A percentile compares a stretch with the other conserved stretches of the same genome.
phyloP scores from a whole-genome alignment of 2,797 vertebrate genomes.

The Thunnus albacares region DNA sequence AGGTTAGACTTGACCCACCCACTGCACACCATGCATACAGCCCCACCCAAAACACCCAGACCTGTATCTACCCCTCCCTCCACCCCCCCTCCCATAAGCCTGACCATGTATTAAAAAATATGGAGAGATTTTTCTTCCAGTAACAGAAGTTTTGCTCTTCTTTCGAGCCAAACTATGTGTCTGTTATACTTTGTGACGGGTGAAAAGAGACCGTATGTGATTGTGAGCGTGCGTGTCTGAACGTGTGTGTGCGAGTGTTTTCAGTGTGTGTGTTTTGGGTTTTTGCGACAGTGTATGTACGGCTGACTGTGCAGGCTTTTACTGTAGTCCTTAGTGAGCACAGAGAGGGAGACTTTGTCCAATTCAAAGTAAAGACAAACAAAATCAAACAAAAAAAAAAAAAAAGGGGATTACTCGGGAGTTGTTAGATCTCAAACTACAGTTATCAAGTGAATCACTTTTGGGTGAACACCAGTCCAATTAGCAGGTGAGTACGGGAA shows the following conservation, averaged over 20 bases:
- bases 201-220: background rate
- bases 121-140: background rate
- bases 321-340: slow-evolving; percentile 83
- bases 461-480: slow-evolving; percentile 31
- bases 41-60: slow-evolving; percentile 62
- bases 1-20: slow-evolving; percentile 66
- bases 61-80: slow-evolving; percentile 50
- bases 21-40: slow-evolving; percentile 64
- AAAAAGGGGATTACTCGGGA: slow-evolving; percentile 26
- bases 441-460: slow-evolving; percentile 55
- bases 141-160: slow-evolving; percentile 47
- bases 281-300: slow-evolving; percentile 40
- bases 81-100: slow-evolving; percentile 76
- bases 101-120: slow-evolving; percentile 53
- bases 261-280: slow-evolving; percentile 22
- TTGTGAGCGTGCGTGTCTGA: background rate
- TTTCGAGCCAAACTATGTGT: background rate
- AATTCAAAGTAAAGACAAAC: slow-evolving; percentile 73
- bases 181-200: background rate
- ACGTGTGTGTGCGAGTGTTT: slow-evolving; percentile 6
- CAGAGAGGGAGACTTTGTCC: slow-evolving; percentile 77
- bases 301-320: slow-evolving; percentile 86
- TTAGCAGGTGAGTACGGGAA: slow-evolving; percentile 64
- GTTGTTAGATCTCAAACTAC: slow-evolving; percentile 47
- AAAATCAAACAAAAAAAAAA: slow-evolving; percentile 38